phyloP scores from a whole-genome alignment of 2,113 vertebrate species.

The Crypturellus undulatus region DNA sequence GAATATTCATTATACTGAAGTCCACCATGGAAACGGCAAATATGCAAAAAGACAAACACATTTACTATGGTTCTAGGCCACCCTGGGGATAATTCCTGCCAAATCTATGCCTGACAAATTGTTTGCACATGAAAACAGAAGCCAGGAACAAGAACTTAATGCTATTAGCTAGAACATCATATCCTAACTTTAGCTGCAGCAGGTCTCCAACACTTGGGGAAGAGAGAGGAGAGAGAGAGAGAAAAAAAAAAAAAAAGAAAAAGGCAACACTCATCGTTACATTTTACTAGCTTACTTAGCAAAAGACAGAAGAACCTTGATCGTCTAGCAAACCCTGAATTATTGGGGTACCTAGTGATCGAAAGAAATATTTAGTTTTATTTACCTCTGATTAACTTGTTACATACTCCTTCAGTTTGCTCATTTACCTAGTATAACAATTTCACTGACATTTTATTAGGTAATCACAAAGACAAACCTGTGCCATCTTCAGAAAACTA shows the following conservation, averaged over 20 bases:
- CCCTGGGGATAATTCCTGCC: slow-evolving; percentile 3
- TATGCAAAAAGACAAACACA: neutral
- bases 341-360: neutral
- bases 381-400: neutral
- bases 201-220: neutral
- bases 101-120: neutral
- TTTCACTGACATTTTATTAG: neutral
- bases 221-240: no score
- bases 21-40: neutral
- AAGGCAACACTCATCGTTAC: neutral
- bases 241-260: neutral
- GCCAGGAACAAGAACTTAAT: slow-evolving; percentile 8
- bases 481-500: neutral
- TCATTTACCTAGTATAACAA: neutral
- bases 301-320: no score
- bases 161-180: neutral
- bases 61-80: neutral
- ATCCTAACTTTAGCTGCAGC: neutral
- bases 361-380: neutral
- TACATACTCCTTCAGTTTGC: neutral
- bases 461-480: neutral
- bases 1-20: neutral
- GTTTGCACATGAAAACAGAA: slow-evolving; percentile 13
- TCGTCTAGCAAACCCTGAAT: neutral
- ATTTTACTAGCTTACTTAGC: no score